These are phyloP conservation scores for Antigone vipio DNA, from an alignment of 2,113 vertebrate species.

Conservation along the genomic window DNA sequence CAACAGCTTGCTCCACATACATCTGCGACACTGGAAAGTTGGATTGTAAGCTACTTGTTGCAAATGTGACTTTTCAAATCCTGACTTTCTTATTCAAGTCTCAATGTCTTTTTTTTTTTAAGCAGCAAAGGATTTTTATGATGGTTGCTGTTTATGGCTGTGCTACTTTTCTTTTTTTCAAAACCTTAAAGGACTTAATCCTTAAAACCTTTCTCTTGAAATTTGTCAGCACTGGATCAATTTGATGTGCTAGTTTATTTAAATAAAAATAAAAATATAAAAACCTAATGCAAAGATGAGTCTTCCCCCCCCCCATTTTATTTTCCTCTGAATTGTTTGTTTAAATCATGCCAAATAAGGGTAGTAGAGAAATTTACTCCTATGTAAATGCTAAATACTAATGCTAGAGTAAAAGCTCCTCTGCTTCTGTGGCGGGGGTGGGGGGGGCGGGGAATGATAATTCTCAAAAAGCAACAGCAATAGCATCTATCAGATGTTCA, in stretches of 20 bases:
- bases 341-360: neutral
- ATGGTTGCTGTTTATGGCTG: neutral
- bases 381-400: neutral
- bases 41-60: neutral
- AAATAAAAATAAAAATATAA: neutral
- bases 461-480: neutral
- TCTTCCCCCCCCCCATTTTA: too few relatives aligned
- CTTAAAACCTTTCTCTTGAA: neutral
- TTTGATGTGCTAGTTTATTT: neutral
- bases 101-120: neutral
- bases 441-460: neutral
- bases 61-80: neutral
- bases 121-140: neutral
- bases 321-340: neutral
- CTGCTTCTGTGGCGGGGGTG: too few relatives aligned
- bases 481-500: neutral
- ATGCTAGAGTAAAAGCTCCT: neutral
- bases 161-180: neutral
- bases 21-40: fast-evolving
- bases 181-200: neutral
- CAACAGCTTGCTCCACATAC: neutral
- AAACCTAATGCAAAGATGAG: neutral
- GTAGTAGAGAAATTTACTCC: neutral
- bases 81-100: neutral
- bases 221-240: neutral